Evolutionary conservation across 1,140 invertebrate genomes (phyloP).

Genomic region (Himalopsyche phryganea): DNA sequence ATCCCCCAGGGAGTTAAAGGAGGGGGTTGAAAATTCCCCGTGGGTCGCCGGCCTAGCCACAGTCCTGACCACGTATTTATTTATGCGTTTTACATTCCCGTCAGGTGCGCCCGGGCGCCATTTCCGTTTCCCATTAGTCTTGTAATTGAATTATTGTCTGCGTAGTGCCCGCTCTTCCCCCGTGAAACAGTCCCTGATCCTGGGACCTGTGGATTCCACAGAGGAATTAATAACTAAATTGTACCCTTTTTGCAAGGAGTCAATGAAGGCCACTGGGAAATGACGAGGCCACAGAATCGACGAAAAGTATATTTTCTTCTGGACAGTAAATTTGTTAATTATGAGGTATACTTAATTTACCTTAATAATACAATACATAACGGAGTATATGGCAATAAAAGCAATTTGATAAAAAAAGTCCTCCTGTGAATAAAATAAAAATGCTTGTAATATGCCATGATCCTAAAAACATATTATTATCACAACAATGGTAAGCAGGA

Average conservation of each 20-base stretch:
- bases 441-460: too few relatives aligned
- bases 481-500: too few relatives aligned
- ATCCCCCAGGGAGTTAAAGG: not conserved
- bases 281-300: too few relatives aligned
- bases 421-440: too few relatives aligned
- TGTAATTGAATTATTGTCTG: slow-evolving; percentile 29
- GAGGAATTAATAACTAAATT: slow-evolving; percentile 2
- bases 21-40: not conserved
- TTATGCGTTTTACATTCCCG: slow-evolving; percentile 32
- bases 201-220: slow-evolving; percentile 27
- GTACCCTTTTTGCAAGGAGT: not conserved
- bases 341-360: too few relatives aligned
- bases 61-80: slow-evolving; percentile 26
- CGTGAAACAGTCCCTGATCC: not conserved
- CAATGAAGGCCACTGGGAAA: too few relatives aligned
- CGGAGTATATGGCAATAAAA: too few relatives aligned
- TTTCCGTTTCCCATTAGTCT: slow-evolving; percentile 19
- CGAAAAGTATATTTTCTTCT: too few relatives aligned
- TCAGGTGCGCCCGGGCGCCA: slow-evolving; percentile 22
- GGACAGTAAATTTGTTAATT: too few relatives aligned
- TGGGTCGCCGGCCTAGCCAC: not conserved
- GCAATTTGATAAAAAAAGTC: too few relatives aligned
- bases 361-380: too few relatives aligned
- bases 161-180: not conserved
- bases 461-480: too few relatives aligned